phyloP scores from a whole-genome alignment of 2,113 vertebrate genomes.

The Hippocampus barbouri region DNA sequence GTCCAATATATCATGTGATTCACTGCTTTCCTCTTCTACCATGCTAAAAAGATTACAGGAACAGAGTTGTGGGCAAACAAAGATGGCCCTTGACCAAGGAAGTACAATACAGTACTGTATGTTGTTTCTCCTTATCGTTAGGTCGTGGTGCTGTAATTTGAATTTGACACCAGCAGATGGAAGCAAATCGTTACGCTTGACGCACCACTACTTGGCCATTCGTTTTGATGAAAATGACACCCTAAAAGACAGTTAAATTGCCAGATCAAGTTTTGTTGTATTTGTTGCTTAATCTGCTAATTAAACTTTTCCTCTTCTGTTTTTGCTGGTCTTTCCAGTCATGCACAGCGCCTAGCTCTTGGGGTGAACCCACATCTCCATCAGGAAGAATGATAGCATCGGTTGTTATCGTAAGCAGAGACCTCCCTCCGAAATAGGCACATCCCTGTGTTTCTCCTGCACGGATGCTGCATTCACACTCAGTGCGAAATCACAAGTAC shows the following conservation, averaged over 20 bases:
- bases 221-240: background rate
- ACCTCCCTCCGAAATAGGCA: constrained; percentile 34
- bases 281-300: no score
- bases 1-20: no score
- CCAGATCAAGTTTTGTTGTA: background rate
- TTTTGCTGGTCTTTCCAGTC: background rate
- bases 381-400: constrained; percentile 33
- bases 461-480: constrained; percentile 25
- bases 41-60: no score
- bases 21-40: no score
- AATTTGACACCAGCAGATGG: constrained; percentile 37
- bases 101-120: no score
- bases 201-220: background rate
- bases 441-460: constrained; percentile 41
- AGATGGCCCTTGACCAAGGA: background rate
- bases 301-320: background rate
- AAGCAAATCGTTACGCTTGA: background rate
- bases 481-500: constrained; percentile 31
- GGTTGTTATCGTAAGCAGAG: constrained; percentile 52
- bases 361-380: constrained; percentile 17
- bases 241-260: background rate
- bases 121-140: no score
- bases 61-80: no score
- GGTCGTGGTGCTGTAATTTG: constrained; percentile 14
- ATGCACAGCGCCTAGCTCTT: constrained; percentile 12